Evolutionary conservation across 1,140 invertebrate species (phyloP).

Genomic region (Diuraphis noxia): DNA sequence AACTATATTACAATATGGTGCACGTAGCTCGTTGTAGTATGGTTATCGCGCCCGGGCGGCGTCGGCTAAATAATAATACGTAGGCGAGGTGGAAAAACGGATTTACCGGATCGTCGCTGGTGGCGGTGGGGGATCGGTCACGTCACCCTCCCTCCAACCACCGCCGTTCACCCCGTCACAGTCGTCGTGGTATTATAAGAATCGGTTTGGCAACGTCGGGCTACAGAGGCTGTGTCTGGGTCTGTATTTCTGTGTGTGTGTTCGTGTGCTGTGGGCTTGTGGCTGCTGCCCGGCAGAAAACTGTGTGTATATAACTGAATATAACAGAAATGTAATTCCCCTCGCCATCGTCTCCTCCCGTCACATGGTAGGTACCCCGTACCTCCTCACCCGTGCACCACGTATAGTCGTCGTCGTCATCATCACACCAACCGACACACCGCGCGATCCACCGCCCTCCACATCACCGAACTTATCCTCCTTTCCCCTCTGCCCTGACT

Average conservation of each 20-base stretch:
- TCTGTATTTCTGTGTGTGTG: not conserved
- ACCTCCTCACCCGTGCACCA: not conserved
- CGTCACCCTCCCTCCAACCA: not conserved
- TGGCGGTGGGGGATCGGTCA: conserved; percentile 25
- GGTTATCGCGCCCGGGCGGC: not conserved
- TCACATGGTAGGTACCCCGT: not conserved
- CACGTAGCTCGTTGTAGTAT: not conserved
- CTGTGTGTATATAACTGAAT: conserved; percentile 30
- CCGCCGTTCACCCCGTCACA: not conserved
- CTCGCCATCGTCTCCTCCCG: not conserved
- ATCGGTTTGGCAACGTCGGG: conserved; percentile 51
- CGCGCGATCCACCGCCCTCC: not conserved
- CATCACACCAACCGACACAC: conserved; percentile 16
- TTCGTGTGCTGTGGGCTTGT: not conserved
- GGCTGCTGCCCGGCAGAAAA: conserved; percentile 37
- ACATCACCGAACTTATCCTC: not conserved
- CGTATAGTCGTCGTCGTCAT: not conserved
- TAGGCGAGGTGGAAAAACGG: conserved; percentile 37
- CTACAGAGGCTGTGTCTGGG: not conserved
- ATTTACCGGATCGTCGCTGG: conserved; percentile 30
- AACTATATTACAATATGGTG: not conserved
- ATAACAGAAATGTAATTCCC: conserved; percentile 48
- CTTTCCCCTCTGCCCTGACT: not conserved
- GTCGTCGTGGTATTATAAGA: conserved; percentile 24
- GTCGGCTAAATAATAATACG: not conserved